Percentiles rank a stretch among this genome's conserved stretches.
Evolutionary conservation across 2,797 vertebrate genomes (phyloP).

Genomic region (Gambusia yucatana): DNA sequence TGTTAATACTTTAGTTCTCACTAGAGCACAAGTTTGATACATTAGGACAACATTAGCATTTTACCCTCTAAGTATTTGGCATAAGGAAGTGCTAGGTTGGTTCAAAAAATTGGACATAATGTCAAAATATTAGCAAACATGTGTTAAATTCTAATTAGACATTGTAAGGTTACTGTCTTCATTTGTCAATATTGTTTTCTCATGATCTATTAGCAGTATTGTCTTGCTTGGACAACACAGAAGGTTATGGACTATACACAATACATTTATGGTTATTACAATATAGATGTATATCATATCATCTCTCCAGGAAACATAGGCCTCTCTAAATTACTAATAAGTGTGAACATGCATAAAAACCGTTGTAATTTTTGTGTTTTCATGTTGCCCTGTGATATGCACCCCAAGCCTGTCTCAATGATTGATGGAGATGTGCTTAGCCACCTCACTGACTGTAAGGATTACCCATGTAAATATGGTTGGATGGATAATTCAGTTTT

Average conservation of each 20-base stretch:
- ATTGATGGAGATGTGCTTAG: neutral
- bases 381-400: neutral
- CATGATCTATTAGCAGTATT: neutral
- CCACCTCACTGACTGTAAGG: neutral
- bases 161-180: neutral
- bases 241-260: neutral
- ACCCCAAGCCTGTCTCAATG: neutral
- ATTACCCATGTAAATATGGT: neutral
- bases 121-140: neutral
- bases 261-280: no score
- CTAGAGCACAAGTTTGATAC: neutral
- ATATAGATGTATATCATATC: no score
- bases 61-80: neutral
- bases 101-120: neutral
- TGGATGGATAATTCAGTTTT: neutral
- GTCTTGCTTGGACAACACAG: neutral
- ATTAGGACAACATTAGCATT: neutral
- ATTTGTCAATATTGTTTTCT: neutral
- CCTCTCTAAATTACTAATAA: neutral
- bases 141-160: neutral
- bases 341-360: neutral
- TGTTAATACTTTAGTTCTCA: neutral
- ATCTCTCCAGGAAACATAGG: neutral
- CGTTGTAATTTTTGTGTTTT: neutral
- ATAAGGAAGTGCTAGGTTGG: neutral